phyloP scores from a whole-genome alignment of 2,888 invertebrate genomes.

The Allygus modestus region DNA sequence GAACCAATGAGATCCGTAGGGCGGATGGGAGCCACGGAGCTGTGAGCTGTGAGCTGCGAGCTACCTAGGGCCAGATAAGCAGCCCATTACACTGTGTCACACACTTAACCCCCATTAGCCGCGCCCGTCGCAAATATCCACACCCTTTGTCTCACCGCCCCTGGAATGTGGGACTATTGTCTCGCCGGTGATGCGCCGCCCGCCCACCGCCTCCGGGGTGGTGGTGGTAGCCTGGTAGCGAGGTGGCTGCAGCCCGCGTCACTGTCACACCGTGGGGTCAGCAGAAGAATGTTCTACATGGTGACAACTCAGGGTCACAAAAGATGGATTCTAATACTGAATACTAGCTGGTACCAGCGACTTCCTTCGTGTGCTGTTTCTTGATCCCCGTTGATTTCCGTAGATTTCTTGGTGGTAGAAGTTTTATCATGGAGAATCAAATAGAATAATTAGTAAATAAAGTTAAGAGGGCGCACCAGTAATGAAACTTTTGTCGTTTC shows the following conservation, averaged over 20 bases:
- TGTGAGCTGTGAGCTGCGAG: background rate
- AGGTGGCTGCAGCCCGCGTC: background rate
- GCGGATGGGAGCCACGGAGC: background rate
- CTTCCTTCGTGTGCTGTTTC: too few relatives aligned
- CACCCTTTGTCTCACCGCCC: conserved; percentile 39
- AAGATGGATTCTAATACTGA: too few relatives aligned
- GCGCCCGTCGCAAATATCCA: conserved; percentile 41
- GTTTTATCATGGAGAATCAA: too few relatives aligned
- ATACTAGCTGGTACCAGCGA: too few relatives aligned
- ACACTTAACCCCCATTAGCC: conserved; percentile 46
- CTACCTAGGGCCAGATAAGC: conserved; percentile 22
- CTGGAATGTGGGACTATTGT: conserved; percentile 40
- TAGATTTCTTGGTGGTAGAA: too few relatives aligned
- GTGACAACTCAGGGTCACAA: too few relatives aligned
- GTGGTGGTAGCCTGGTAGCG: background rate
- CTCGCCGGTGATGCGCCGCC: background rate
- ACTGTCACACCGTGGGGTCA: background rate
- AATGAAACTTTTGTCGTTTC: too few relatives aligned
- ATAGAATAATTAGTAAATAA: too few relatives aligned
- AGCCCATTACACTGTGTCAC: conserved; percentile 39
- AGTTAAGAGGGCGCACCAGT: too few relatives aligned
- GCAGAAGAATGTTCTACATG: too few relatives aligned
- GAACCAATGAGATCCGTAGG: background rate
- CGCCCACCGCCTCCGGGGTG: background rate
- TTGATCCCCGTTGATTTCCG: too few relatives aligned